Evolutionary conservation across 2,797 vertebrate species (phyloP), one percentile per base, ranked within the genome.

Genomic region (Gadopsis bispinosus): DNA sequence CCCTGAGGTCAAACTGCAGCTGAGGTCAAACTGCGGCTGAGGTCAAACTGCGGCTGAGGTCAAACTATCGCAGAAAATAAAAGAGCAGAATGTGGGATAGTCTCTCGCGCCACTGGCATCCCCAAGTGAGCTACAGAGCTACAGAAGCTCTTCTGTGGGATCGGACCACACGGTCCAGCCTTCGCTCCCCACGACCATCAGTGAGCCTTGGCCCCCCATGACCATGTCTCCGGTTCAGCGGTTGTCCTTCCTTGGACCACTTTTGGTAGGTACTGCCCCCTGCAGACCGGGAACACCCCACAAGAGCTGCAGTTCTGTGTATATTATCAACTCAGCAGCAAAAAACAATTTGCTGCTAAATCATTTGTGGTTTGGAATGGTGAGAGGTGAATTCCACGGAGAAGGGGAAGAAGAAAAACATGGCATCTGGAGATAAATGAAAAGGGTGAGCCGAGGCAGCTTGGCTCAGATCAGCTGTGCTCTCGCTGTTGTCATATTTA

Each of bases 11-110:
- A 13, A 69, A 26, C 26, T 16, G 33, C 64, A 20, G 61, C 53
- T 0, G 41, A 78, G 68, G 68, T 76, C 60, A 62, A 61, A 50
- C 31, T 16, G 33, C 63, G 20, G 61, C 26, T 0, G 29, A 65
- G 13, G n/a, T 53, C 2, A 13, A 69, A 26, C 26, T 16, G 33
- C 64, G 20, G 61, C 53, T 0, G 41, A 78, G 68, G 68, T 76
- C 60, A 62, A 61, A 50, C 31, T 16, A 14, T 26, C 0, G 2
- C 2, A 26, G 33, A 6, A 12, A n/a, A 26, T 26, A 26, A 31
- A 2, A 47, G 22, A 67, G 7, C 0, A 31, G 4, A 53, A 17
- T 17, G 13, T 17, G 37, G 17, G 43, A 73, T 59, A 10, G 73
- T 80, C 60, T 26, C 10, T 0, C 8, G 4, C 7, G 16, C 50